These are phyloP conservation scores for Fringilla coelebs DNA, from an alignment of 2,797 vertebrate genomes.

Conservation along the genomic window DNA sequence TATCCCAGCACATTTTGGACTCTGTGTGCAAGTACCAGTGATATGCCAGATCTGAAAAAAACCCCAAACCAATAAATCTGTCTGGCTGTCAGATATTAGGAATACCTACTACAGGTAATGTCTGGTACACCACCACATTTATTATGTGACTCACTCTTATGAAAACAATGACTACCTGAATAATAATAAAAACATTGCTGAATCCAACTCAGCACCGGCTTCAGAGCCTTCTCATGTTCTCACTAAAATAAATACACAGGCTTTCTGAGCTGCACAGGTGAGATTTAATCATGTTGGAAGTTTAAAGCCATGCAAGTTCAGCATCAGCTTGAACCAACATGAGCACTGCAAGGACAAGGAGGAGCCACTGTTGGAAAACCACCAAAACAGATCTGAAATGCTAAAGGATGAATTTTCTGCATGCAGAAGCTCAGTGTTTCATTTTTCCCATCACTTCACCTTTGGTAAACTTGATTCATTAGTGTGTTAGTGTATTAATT, in stretches of 20 bases:
- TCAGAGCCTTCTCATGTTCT: background rate
- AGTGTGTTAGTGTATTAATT: constrained; percentile 65
- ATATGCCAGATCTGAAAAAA: background rate
- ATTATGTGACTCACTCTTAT: background rate
- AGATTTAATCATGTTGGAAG: background rate
- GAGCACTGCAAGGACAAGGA: background rate
- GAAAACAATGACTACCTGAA: background rate
- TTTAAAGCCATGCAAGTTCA: background rate
- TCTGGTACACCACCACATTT: background rate
- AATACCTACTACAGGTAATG: background rate
- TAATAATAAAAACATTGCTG: background rate
- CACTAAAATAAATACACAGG: background rate
- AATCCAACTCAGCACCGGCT: background rate
- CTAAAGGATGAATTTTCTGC: background rate
- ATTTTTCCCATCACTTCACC: background rate
- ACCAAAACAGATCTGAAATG: background rate
- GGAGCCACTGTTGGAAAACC: background rate
- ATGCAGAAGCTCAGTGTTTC: background rate
- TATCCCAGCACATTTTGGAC: background rate
- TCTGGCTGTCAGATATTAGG: background rate
- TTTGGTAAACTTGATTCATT: constrained; percentile 69
- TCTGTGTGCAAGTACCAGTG: background rate
- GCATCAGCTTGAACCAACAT: rapidly evolving
- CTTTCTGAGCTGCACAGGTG: background rate
- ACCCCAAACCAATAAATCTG: background rate